These are phyloP conservation scores for Casuarius casuarius DNA, from an alignment of 2,113 vertebrate species.

Conservation along the genomic window DNA sequence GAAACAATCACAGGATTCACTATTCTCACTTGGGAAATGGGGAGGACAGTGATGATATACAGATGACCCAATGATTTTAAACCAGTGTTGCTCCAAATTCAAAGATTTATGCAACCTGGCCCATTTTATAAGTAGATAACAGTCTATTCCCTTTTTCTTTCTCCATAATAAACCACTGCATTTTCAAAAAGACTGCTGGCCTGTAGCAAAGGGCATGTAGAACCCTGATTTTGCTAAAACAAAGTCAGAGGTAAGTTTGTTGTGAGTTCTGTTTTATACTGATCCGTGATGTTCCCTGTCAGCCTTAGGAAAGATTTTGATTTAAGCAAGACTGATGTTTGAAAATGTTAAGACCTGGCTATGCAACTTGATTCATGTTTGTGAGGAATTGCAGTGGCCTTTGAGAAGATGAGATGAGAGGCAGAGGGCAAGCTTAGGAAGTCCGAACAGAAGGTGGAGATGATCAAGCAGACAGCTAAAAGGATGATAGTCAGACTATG, in stretches of 20 bases:
- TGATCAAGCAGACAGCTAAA: neutral
- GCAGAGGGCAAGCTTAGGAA: neutral
- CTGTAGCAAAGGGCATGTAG: neutral
- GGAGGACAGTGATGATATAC: conserved; percentile 21
- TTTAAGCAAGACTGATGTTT: neutral
- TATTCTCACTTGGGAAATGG: conserved; percentile 54
- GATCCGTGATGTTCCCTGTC: neutral
- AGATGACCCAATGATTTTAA: neutral
- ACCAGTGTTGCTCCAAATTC: conserved; percentile 2
- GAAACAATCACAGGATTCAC: conserved; percentile 57
- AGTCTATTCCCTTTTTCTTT: neutral
- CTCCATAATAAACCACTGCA: neutral
- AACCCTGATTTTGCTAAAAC: neutral
- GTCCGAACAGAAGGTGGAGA: neutral
- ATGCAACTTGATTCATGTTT: neutral
- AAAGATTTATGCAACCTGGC: conserved; percentile 18
- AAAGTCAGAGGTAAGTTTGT: neutral
- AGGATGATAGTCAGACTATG: neutral
- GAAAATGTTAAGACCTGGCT: neutral
- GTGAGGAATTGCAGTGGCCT: neutral
- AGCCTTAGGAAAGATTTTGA: neutral
- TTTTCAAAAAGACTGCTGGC: conserved; percentile 12
- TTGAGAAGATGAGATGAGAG: neutral
- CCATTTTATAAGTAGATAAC: neutral
- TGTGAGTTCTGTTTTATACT: neutral